A percentile compares a stretch with the other conserved stretches of the same genome.
Conservation (phyloP, 2,888 invertebrate genomes). For the Leucozona laternaria region DNA sequence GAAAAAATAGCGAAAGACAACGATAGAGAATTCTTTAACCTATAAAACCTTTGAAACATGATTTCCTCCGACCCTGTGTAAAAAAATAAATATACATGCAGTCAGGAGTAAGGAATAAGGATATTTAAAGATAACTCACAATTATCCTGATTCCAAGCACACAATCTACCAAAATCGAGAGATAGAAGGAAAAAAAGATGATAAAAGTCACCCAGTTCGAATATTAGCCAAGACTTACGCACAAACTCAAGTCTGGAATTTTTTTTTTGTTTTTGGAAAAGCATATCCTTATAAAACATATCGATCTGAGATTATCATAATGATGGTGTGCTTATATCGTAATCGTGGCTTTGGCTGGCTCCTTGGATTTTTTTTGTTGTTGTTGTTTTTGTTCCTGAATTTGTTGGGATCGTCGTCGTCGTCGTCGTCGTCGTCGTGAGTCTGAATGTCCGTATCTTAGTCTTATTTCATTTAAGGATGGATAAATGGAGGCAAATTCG, state of each 20-base stretch:
- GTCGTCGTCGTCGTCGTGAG: slow-evolving; percentile 27
- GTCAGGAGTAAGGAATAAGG: not conserved
- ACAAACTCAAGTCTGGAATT: not conserved
- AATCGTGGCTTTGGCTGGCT: slow-evolving; percentile 77
- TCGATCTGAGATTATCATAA: slow-evolving; percentile 83
- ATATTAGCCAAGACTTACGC: slow-evolving; percentile 61
- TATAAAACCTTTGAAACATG: not conserved
- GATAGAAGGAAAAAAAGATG: not conserved
- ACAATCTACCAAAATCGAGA: slow-evolving; percentile 6
- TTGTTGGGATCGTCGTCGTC: slow-evolving; percentile 35
- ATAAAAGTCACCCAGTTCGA: slow-evolving; percentile 31
- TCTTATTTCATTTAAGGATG: slow-evolving; percentile 50
- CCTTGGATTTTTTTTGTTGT: not conserved
- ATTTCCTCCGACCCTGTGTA: not conserved
- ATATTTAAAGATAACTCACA: slow-evolving; percentile 10
- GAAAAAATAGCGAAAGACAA: not conserved
- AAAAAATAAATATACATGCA: not conserved
- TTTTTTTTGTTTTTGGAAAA: not conserved
- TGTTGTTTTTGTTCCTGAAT: not conserved
- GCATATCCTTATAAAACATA: slow-evolving; percentile 77
- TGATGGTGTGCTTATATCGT: slow-evolving; percentile 83
- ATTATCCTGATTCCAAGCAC: slow-evolving; percentile 23
- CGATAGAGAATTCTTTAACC: not conserved
- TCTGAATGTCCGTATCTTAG: slow-evolving; percentile 13
- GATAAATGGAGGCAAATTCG: slow-evolving; percentile 64